Conservation (phyloP, 2,797 vertebrate species). For the Halcyon badia region DNA sequence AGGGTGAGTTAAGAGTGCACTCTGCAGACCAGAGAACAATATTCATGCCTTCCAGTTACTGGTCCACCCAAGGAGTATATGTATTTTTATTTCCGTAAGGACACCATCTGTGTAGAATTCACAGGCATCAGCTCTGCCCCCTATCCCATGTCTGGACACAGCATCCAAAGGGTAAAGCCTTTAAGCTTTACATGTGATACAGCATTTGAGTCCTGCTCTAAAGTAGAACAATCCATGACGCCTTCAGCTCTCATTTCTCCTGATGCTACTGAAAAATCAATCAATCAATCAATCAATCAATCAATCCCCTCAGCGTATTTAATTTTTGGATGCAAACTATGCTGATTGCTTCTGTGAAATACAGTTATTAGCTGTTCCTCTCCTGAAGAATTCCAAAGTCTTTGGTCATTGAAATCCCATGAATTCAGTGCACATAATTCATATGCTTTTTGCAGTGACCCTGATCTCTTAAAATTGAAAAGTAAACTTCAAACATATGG, state of each 20-base stretch:
- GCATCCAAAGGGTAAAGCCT: neutral
- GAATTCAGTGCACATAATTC: neutral
- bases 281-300: neutral
- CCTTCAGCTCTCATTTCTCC: neutral
- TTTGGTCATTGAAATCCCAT: neutral
- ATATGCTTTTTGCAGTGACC: neutral
- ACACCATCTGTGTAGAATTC: neutral
- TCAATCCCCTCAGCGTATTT: neutral
- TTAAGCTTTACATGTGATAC: neutral
- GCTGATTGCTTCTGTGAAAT: neutral
- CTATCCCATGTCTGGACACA: neutral
- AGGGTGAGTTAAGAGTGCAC: slow-evolving; percentile 28
- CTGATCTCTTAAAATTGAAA: neutral
- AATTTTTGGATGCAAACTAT: neutral
- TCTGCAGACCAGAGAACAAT: slow-evolving; percentile 18
- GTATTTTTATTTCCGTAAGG: neutral
- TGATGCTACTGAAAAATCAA: neutral
- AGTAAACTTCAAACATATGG: neutral
- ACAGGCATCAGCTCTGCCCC: neutral
- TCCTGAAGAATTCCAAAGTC: neutral
- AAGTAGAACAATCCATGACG: neutral
- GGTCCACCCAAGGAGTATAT: rapidly evolving
- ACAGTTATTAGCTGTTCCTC: neutral
- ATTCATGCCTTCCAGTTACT: neutral
- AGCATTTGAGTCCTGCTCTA: neutral